A percentile compares a stretch with the other conserved stretches of the same genome.
Evolutionary conservation across 92 coral and sea anemone genomes (phyloP).

Genomic region (Bergia sp.): DNA sequence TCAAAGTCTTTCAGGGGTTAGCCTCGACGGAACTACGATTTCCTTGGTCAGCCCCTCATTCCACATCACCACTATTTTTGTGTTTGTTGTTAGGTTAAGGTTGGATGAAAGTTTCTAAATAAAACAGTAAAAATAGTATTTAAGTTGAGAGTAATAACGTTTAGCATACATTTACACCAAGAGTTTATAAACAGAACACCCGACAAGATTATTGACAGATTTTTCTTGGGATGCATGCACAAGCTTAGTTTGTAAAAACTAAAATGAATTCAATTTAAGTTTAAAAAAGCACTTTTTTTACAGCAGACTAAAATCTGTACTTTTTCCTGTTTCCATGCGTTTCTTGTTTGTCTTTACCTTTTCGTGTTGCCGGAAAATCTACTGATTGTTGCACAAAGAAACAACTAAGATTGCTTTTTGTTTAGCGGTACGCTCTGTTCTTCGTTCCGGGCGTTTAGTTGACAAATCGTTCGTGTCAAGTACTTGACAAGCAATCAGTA

Average conservation of each 20-base stretch:
- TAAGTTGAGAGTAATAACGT: neutral
- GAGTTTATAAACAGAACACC: neutral
- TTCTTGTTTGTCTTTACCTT: neutral
- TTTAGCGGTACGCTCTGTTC: neutral
- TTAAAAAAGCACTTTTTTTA: neutral
- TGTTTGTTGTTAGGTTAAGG: neutral
- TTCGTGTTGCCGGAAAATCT: neutral
- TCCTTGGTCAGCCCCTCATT: no score
- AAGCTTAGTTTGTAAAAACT: no score
- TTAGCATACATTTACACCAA: neutral
- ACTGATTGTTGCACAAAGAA: conserved; percentile 9
- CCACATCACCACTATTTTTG: no score
- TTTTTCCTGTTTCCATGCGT: neutral
- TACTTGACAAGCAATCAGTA: neutral
- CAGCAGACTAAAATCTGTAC: neutral
- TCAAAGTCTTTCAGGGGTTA: neutral
- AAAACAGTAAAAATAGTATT: neutral
- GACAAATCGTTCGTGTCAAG: neutral
- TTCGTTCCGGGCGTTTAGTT: neutral
- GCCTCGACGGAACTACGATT: no score
- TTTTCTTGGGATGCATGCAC: no score
- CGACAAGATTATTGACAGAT: neutral
- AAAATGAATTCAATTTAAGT: no score
- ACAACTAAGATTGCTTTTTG: neutral
- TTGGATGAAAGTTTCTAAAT: neutral